Base-by-base conservation (phyloP, 2,113 vertebrate genomes). In the Regulus satrapa region DNA sequence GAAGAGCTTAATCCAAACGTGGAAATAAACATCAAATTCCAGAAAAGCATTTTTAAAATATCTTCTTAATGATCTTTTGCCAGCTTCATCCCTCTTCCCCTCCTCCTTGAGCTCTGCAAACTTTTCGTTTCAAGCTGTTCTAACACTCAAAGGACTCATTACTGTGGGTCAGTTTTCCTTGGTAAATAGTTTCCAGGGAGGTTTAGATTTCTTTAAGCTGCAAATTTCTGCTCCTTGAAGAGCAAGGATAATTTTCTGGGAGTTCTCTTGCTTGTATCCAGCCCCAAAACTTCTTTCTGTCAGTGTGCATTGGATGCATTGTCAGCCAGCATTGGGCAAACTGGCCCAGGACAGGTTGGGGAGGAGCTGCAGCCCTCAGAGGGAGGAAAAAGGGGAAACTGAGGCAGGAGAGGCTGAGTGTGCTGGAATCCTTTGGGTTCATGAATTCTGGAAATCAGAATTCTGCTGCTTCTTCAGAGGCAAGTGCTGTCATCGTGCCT, bases 1-100 rank as follows among this genome's bases (percentile, higher is more conserved):
- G 31, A 93, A 73, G 78, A 51, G 20, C 26, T 90, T 31, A 49
- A 69, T 71, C 32, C 77, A 92, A 61, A 40, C 2, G 0, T 54
- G 49, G 52, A 81, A 94, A 81, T 72, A 68, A 86, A 95, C 88
- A 66, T 34, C 67, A 80, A 78, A 78, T 20, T 76, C 81, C 25
- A 5, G 52, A 28, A 87, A 88, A 51, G 21, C 19, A 12, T 26
- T 43, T 82, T 56, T 1, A 4, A 66, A 81, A 18, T 36, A 28
- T 26, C 58, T 73, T 48, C 55, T 56, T 67, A 29, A 78, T 72
- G 66, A n/a, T 43, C 36, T 51, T 87, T 87, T 78, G 6, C 49
- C 66, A 56, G 40, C 66, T 64, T 61, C 86, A 79, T 24, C 69
- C 24, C 6, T 75, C 23, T 78, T 45, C 32, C 9, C 2, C 28